These are phyloP conservation scores for Zalophus californianus DNA, from an alignment of 2,797 vertebrate genomes.

Conservation along the genomic window DNA sequence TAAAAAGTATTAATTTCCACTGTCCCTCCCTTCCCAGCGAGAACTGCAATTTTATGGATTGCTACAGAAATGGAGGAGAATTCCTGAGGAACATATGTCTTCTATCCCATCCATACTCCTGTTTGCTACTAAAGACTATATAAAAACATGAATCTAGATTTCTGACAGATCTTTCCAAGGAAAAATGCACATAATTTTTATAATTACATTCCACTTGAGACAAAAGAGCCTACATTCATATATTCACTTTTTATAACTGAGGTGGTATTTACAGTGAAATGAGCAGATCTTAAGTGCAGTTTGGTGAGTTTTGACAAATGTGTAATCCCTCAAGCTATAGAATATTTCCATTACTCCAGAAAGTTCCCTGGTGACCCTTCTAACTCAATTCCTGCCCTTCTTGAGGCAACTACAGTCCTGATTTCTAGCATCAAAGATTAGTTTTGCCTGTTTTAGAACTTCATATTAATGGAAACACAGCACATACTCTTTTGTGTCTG, in stretches of 20 bases:
- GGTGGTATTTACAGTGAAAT: not conserved
- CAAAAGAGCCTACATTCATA: not conserved
- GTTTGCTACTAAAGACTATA: not conserved
- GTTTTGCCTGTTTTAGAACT: not conserved
- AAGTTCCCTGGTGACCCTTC: not conserved
- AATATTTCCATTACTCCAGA: not conserved
- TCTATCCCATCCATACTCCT: not conserved
- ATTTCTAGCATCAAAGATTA: not conserved
- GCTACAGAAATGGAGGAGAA: not conserved
- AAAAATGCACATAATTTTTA: not conserved
- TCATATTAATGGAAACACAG: not conserved
- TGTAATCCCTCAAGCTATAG: not conserved
- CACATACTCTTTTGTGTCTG: not conserved
- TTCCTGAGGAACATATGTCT: not conserved
- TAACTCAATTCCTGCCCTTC: not conserved
- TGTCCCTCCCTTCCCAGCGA: not conserved
- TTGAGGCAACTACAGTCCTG: not conserved
- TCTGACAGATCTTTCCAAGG: not conserved
- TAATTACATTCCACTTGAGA: not conserved
- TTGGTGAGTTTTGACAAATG: not conserved
- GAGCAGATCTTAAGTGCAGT: not conserved
- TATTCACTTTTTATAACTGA: not conserved
- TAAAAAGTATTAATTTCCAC: not conserved
- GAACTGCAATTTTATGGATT: not conserved
- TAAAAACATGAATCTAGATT: not conserved